Conservation (phyloP, 2,888 invertebrate genomes). For the Diogma glabrata region DNA sequence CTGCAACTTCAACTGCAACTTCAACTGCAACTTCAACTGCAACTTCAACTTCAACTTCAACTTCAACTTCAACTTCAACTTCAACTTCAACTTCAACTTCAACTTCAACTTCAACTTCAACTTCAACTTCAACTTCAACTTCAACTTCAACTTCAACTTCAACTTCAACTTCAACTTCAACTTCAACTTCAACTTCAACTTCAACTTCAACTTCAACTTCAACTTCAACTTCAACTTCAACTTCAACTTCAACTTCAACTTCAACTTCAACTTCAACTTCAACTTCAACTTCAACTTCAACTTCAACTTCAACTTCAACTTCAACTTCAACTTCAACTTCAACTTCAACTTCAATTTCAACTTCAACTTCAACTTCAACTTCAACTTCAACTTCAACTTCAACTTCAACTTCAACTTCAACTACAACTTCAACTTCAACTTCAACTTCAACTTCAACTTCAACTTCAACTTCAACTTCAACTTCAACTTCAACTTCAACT, state of each 20-base stretch:
- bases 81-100: constrained; percentile 12
- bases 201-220: constrained; percentile 13
- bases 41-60: constrained; percentile 11
- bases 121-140: constrained; percentile 11
- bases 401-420: constrained; percentile 12
- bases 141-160: constrained; percentile 13
- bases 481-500: constrained; percentile 13
- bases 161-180: constrained; percentile 13
- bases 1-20: constrained; percentile 12
- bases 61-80: constrained; percentile 13
- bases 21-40: constrained; percentile 12
- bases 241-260: constrained; percentile 13
- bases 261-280: constrained; percentile 14
- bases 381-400: constrained; percentile 13
- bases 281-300: constrained; percentile 13
- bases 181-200: constrained; percentile 13
- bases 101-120: constrained; percentile 11
- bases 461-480: constrained; percentile 13
- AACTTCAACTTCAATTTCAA: background rate
- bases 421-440: constrained; percentile 12
- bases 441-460: constrained; percentile 13
- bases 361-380: constrained; percentile 7
- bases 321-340: constrained; percentile 8
- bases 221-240: constrained; percentile 13
- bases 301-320: constrained; percentile 13